Base-by-base conservation (phyloP, 2,113 vertebrate species). In the Synchiropus splendidus region DNA sequence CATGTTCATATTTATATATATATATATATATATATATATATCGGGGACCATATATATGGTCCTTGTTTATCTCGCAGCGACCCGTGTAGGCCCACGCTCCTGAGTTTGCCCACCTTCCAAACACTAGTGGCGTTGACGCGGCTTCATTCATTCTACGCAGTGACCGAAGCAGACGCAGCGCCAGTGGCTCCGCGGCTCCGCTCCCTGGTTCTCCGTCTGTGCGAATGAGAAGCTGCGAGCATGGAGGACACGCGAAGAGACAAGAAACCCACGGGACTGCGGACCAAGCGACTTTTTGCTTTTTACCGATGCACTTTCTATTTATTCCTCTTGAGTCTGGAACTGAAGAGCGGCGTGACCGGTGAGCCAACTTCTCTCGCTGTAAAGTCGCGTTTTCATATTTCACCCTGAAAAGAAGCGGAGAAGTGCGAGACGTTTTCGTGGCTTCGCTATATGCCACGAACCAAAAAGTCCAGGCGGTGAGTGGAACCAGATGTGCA, bases 401-500 rank as follows among this genome's bases (percentile, higher is more conserved):
- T n/a, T n/a, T n/a, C n/a, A n/a, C n/a, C n/a, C n/a, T 16, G 6
- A 33, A 54, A 64, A 44, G 14, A 32, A 8, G 6, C 1, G 10
- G 5, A 33, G 45, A 51, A 2, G 8, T 12, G n/a, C 10, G 1
- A 6, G 21, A 32, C n/a, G 12, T 39, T 45, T 36, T 37, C 10
- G 16, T 47, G 56, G 67, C 51, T 9, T 50, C 36, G 77, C 77
- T 44, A 12, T 79, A 72, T 82, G 82, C 82, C 82, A 82, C 80
- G 83, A 85, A 79, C 76, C 75, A 79, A 75, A 77, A 76, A 78
- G 74, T 84, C 79, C 82, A 67, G 80, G 75, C 49, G 42, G 67
- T 88, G 87, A 90, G 88, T 88, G 81, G 84, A 90, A 88, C 77
- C 89, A 92, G 89, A 91, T 90, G 89, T 89, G 85, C 59, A 68